Conservation (phyloP, 2,113 vertebrate species). For the Lanius collurio region DNA sequence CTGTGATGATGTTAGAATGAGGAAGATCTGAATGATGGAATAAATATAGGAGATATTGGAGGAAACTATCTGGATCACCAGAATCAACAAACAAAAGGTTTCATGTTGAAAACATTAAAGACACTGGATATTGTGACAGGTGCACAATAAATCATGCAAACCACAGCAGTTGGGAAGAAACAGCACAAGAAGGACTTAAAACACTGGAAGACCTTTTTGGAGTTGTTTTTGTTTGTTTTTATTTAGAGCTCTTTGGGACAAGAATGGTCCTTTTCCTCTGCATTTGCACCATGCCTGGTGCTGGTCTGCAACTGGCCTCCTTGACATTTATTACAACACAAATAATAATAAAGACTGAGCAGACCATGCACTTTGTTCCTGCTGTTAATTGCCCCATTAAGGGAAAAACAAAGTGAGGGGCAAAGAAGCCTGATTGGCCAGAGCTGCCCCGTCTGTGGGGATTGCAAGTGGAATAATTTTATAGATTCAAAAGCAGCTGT, state of each 20-base stretch:
- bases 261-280: background rate
- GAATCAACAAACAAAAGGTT: conserved; percentile 13
- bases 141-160: conserved; percentile 52
- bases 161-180: conserved; percentile 31
- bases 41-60: background rate
- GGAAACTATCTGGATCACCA: background rate
- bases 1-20: background rate
- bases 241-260: background rate
- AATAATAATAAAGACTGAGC: conserved; percentile 58
- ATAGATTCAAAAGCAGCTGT: conserved; percentile 43
- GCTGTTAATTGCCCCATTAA: conserved; percentile 67
- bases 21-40: background rate
- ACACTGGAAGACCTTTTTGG: background rate
- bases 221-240: background rate
- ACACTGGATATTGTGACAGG: conserved; percentile 40
- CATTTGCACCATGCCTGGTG: background rate
- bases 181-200: background rate
- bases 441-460: conserved; percentile 30
- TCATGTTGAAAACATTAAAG: background rate
- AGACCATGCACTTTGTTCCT: conserved; percentile 59
- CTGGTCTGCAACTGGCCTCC: conserved; percentile 14
- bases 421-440: conserved; percentile 56
- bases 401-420: conserved; percentile 55
- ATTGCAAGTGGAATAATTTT: conserved; percentile 48
- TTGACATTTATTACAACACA: conserved; percentile 44